Base-by-base conservation (phyloP, 1,140 invertebrate species). In the Nasonia longicornis region DNA sequence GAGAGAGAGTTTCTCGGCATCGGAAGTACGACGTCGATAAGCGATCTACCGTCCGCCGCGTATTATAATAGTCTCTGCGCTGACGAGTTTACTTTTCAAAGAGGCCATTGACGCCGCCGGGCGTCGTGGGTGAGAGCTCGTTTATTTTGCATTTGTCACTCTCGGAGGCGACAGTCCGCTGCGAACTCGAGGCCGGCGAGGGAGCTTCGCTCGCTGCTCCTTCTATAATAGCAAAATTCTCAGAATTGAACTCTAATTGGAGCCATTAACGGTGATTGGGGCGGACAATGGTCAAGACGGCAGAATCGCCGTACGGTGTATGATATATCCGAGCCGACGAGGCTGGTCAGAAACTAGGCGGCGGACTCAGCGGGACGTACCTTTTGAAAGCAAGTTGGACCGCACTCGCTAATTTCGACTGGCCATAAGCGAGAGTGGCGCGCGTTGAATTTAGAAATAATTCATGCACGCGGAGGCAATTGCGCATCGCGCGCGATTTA, bases 401-500 rank as follows among this genome's bases (percentile, higher is more conserved):
- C 29, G 72, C 16, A n/a, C 38, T 31, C 3, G 74, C 63, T 38
- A 38, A 38, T 38, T 38, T 12, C 45, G 11, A 48, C 11, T 48
- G 45, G 10, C 45, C 35, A 26, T 26, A 38, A 38, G 35, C 7
- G 35, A 38, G 45, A 48, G 7, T 14, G 10, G 7, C 7, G 45
- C 2, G 10, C 45, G 45, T 14, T 11, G 10, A 48, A 48, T 12
- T 48, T 48, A 48, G 45, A 48, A 48, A 48, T 48, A 48, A 48
- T 48, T 48, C 45, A 48, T 48, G 45, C 45, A 16, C 45, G 2
- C 12, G 12, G n/a, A 22, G n/a, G 20, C 64, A 66, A 66, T 66
- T 70, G 67, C 1, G 31, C 67, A 58, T 58, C 7, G 3, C 20
- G 16, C 3, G 66, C 80, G 77, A 81, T 81, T 72, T 64, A 77